These are phyloP conservation scores for Drosophila anceps DNA, from an alignment of 2,888 invertebrate genomes.

Conservation along the genomic window DNA sequence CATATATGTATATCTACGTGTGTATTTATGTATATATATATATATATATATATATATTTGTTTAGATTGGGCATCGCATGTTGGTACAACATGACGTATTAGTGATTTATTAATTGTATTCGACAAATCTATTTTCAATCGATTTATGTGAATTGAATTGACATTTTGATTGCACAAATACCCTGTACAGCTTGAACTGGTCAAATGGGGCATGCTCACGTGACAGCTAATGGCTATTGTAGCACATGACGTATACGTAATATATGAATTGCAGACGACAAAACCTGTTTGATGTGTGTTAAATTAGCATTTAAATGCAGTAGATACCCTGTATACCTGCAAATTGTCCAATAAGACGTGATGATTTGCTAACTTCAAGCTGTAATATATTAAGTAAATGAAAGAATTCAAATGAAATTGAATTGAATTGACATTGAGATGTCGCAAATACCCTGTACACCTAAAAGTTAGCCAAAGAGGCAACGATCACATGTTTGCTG, in stretches of 20 bases:
- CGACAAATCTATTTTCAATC: slow-evolving; percentile 70
- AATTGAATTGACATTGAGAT: too few species aligned
- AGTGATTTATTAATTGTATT: slow-evolving; percentile 51
- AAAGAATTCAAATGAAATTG: too few species aligned
- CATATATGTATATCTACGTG: neutral
- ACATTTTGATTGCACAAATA: slow-evolving; percentile 20
- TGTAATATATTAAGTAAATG: too few species aligned
- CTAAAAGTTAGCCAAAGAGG: too few species aligned
- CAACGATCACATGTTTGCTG: too few species aligned
- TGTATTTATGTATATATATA: slow-evolving; percentile 9
- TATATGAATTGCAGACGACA: neutral
- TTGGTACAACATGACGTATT: slow-evolving; percentile 62
- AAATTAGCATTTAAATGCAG: neutral
- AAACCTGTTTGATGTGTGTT: neutral
- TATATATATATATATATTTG: slow-evolving; percentile 8
- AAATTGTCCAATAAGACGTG: too few species aligned
- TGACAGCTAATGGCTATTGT: neutral
- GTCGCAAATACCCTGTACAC: too few species aligned
- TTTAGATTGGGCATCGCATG: slow-evolving; percentile 57
- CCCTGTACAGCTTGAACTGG: slow-evolving; percentile 1
- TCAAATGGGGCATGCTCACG: neutral
- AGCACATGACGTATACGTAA: neutral
- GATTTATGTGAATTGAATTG: slow-evolving; percentile 51
- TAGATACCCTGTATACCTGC: neutral
- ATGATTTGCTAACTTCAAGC: too few species aligned